Evolutionary conservation across 2,797 vertebrate genomes (phyloP).

Genomic region (Pipistrellus pygmaeus): DNA sequence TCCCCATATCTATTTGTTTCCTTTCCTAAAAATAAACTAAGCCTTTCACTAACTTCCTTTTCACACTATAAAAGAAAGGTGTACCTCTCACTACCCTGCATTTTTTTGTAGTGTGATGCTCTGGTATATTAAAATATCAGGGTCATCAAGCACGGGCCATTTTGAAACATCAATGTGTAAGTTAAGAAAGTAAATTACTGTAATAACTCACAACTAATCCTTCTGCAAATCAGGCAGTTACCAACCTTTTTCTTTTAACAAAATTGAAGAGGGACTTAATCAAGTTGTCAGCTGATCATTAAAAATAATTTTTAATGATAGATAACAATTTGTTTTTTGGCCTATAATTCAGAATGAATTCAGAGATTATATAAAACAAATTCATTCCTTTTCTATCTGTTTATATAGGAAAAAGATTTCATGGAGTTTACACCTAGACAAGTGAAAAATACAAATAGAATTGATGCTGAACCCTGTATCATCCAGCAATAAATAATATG

Average conservation of each 20-base stretch:
- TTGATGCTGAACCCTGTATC: constrained; percentile 33
- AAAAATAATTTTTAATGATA: constrained; percentile 68
- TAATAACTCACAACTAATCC: background rate
- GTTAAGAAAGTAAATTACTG: constrained; percentile 56
- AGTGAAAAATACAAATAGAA: constrained; percentile 66
- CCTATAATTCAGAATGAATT: constrained; percentile 53
- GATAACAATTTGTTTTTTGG: constrained; percentile 62
- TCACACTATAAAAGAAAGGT: background rate
- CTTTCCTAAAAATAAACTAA: constrained; percentile 7
- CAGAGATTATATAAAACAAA: constrained; percentile 45
- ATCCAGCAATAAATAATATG: constrained; percentile 57
- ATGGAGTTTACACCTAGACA: constrained; percentile 59
- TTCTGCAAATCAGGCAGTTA: constrained; percentile 47
- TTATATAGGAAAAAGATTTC: constrained; percentile 52
- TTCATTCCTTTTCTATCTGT: constrained; percentile 36
- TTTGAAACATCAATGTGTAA: constrained; percentile 25
- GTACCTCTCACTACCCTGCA: background rate
- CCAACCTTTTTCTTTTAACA: constrained; percentile 56
- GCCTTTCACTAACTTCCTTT: background rate
- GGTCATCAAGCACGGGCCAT: constrained; percentile 27
- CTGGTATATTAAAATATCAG: background rate
- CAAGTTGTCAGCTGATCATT: constrained; percentile 52
- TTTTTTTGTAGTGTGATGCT: background rate
- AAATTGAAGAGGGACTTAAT: constrained; percentile 52
- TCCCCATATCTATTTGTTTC: background rate